Base-by-base conservation (phyloP, 2,888 invertebrate genomes). In the Noctua janthina region DNA sequence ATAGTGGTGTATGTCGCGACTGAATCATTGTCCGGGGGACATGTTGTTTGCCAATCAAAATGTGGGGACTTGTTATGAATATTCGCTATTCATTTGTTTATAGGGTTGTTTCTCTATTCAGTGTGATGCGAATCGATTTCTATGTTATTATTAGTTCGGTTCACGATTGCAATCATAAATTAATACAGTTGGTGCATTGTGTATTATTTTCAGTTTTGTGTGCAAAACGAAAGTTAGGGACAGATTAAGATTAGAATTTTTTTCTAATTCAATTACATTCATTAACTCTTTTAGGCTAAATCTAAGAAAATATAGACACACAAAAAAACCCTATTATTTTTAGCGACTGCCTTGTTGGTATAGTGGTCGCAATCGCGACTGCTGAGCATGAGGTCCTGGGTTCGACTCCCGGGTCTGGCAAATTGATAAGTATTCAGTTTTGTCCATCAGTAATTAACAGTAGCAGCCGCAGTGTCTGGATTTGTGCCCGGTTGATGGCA, bases 21-120 rank as follows among this genome's bases (percentile, higher is more conserved):
- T 79, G 83, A 84, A 83, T 87, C 78, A 84, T 89, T 74, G 78
- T 82, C 84, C 74, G 78, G 59, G 76, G 76, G 82, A 67, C 82
- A 79, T 71, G 79, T 80, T 77, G 79, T 84, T 87, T 83, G 82
- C 78, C 78, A 82, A 84, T 90, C 85, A 83, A 88, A 89, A 85
- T 82, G 74, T 73, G 70, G 64, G 29, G 51, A 70, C 71, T 82
- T 82, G 81, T 88, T 83, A 81, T 87, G 73, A 79, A 82, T 83
- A 87, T 88, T 79, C 73, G 75, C 72, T 83, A 87, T 87, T 81
- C 70, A 86, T 74, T 79, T 73, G 69, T 56, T 67, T 72, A 75
- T 59, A 29, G 46, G 39, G 62, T 66, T 68, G 56, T 71, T 78
- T 76, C 67, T 7, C 66, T 74, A 64, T 79, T 75, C 81, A 80